A percentile compares a stretch with the other conserved stretches of the same genome.
phyloP scores from a whole-genome alignment of 1,140 invertebrate genomes.

The Tetramorium simillimum region DNA sequence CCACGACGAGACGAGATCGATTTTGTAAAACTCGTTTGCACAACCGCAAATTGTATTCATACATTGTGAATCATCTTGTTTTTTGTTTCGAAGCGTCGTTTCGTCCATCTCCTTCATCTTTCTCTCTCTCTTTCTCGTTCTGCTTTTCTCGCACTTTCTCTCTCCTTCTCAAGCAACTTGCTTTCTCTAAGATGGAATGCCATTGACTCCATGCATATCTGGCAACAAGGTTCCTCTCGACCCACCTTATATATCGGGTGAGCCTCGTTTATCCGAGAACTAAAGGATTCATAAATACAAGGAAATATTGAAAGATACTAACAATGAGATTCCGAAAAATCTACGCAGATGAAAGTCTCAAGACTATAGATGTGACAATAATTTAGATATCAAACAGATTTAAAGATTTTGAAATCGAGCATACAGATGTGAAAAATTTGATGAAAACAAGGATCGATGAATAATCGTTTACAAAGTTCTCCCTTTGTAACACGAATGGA shows the following conservation, averaged over 20 bases:
- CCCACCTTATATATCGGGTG: conserved; percentile 51
- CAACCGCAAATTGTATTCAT: conserved; percentile 49
- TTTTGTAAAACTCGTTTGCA: conserved; percentile 40
- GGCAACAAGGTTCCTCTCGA: conserved; percentile 77
- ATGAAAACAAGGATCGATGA: not conserved
- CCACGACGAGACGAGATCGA: not conserved
- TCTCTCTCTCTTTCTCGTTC: conserved; percentile 66
- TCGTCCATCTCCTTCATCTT: conserved; percentile 66
- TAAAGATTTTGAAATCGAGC: not conserved
- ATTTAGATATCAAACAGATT: not conserved
- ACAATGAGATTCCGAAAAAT: not conserved
- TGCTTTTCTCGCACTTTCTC: conserved; percentile 59
- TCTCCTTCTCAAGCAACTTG: conserved; percentile 42
- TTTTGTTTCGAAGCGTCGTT: conserved; percentile 49
- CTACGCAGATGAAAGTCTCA: not conserved
- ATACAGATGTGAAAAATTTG: not conserved
- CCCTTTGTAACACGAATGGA: not conserved
- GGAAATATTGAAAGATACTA: not conserved
- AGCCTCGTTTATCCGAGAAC: not conserved
- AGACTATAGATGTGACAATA: not conserved
- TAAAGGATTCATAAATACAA: not conserved
- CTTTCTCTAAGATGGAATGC: conserved; percentile 74
- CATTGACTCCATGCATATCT: conserved; percentile 79
- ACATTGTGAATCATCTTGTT: conserved; percentile 50
- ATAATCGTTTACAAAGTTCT: not conserved